A percentile compares a stretch with the other conserved stretches of the same genome.
Evolutionary conservation across 2,113 vertebrate genomes (phyloP).

Genomic region (Paralichthys olivaceus): DNA sequence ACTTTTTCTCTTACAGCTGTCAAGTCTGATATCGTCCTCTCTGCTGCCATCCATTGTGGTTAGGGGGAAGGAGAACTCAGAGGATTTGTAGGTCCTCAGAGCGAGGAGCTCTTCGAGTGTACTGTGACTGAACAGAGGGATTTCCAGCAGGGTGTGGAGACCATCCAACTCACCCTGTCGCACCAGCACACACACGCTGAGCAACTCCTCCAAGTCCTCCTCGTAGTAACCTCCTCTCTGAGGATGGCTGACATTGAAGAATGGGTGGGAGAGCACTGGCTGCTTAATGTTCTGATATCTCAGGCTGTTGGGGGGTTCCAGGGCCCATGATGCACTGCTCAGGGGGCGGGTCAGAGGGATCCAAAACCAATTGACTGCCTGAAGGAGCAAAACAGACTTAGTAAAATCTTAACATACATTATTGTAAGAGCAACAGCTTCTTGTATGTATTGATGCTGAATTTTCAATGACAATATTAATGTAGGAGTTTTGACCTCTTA

Average conservation of each 20-base stretch:
- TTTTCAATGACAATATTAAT: too few relatives aligned
- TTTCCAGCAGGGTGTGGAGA: conserved; percentile 69
- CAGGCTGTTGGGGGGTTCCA: conserved; percentile 75
- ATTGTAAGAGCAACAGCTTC: background rate
- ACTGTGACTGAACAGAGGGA: conserved; percentile 56
- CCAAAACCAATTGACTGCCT: conserved; percentile 63
- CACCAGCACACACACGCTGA: conserved; percentile 71
- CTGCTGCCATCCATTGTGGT: conserved; percentile 80
- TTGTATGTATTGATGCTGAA: too few relatives aligned
- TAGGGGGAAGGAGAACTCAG: conserved; percentile 74
- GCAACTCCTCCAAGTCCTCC: conserved; percentile 71
- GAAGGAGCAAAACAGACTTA: background rate
- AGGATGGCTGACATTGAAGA: conserved; percentile 60
- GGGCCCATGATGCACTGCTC: conserved; percentile 77
- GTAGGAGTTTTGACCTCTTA: too few relatives aligned
- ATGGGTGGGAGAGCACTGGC: conserved; percentile 54
- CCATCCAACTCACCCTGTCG: conserved; percentile 39
- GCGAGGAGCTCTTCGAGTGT: conserved; percentile 56
- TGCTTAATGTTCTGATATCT: conserved; percentile 70
- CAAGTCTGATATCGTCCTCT: conserved; percentile 82
- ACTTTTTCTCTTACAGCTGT: background rate
- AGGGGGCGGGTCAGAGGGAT: conserved; percentile 52
- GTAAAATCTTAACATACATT: conserved; percentile 1
- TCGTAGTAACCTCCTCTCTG: conserved; percentile 39
- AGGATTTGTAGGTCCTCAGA: conserved; percentile 11